Conservation (phyloP, 1,140 invertebrate genomes). For the Trichonephila clavata region DNA sequence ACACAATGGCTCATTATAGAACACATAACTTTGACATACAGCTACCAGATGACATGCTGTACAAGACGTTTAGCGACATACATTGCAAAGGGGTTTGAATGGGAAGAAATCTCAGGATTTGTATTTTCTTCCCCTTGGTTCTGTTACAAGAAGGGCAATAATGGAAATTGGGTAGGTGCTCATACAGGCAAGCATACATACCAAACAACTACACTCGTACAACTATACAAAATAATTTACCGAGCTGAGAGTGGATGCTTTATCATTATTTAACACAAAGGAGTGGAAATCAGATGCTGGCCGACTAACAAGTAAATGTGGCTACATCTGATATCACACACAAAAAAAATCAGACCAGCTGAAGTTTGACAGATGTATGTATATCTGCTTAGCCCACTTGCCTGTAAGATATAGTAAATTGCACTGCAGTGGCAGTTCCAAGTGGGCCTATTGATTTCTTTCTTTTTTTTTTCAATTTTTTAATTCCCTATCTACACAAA, state of each 20-base stretch:
- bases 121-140: slow-evolving; percentile 1
- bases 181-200: slow-evolving; percentile 68
- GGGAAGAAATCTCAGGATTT: slow-evolving; percentile 43
- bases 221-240: slow-evolving; percentile 76
- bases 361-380: slow-evolving; percentile 62
- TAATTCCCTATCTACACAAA: slow-evolving; percentile 63
- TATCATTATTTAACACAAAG: slow-evolving; percentile 13
- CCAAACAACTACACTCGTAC: slow-evolving; percentile 62
- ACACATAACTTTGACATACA: slow-evolving; percentile 32
- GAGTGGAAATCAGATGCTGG: slow-evolving; percentile 64
- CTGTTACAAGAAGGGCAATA: slow-evolving; percentile 1
- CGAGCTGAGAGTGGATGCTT: slow-evolving; percentile 57
- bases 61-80: slow-evolving; percentile 52
- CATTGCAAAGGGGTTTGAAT: slow-evolving; percentile 54
- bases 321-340: slow-evolving; percentile 67
- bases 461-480: slow-evolving; percentile 3
- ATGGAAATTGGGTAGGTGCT: slow-evolving; percentile 58
- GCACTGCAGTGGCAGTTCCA: slow-evolving; percentile 24
- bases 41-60: slow-evolving; percentile 25
- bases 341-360: slow-evolving; percentile 72
- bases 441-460: slow-evolving; percentile 40
- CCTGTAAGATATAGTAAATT: background rate
- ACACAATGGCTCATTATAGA: slow-evolving; percentile 11
- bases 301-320: slow-evolving; percentile 46
- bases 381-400: slow-evolving; percentile 1